A percentile compares a stretch with the other conserved stretches of the same genome.
Conservation (phyloP, 2,888 invertebrate species). For the Xylota segnis region DNA sequence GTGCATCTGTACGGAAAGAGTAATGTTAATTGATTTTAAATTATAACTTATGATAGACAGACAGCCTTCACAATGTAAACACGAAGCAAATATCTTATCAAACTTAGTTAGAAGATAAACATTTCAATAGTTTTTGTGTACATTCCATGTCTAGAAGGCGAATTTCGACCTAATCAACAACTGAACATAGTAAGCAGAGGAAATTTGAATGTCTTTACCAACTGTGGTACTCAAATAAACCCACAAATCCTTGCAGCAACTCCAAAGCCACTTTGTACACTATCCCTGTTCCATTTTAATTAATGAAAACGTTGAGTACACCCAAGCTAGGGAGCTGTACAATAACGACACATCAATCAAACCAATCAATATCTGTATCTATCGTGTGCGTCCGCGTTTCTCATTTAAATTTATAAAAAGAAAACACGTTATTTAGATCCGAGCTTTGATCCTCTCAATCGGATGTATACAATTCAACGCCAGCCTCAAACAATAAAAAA, state of each 20-base stretch:
- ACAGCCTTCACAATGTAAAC: neutral
- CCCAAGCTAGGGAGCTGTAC: neutral
- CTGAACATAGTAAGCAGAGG: too few relatives aligned
- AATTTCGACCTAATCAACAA: too few relatives aligned
- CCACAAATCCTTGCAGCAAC: too few relatives aligned
- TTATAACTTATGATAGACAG: neutral
- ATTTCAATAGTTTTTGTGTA: neutral
- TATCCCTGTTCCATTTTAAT: too few relatives aligned
- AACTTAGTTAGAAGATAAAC: neutral
- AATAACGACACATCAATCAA: neutral
- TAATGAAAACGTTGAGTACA: too few relatives aligned
- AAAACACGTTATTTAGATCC: neutral
- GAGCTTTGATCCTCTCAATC: neutral
- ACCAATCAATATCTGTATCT: neutral
- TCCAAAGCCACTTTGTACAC: too few relatives aligned
- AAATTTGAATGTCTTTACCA: too few relatives aligned
- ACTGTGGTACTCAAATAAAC: too few relatives aligned
- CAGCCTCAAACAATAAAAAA: neutral
- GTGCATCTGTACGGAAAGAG: neutral
- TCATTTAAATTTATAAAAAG: neutral
- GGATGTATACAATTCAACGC: neutral
- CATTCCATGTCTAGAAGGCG: too few relatives aligned
- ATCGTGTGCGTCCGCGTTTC: too few relatives aligned
- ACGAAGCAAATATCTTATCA: neutral
- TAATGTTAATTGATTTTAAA: neutral